Conservation (phyloP, 2,797 vertebrate genomes). For the Pseudochirops corinnae region DNA sequence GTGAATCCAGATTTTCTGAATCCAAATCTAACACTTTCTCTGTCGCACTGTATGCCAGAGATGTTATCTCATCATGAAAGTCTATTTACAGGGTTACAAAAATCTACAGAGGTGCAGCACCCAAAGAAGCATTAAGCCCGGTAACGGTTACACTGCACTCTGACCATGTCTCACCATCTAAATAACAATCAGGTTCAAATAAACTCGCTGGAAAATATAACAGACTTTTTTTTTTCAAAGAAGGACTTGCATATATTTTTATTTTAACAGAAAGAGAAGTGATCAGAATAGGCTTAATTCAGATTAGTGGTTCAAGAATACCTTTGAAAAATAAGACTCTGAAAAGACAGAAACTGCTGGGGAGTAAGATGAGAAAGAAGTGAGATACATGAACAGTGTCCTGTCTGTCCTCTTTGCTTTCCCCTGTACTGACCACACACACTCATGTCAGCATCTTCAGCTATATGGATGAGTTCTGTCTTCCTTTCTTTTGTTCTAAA, state of each 20-base stretch:
- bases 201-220: not conserved
- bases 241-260: not conserved
- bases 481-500: not conserved
- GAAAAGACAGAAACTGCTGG: conserved; percentile 32
- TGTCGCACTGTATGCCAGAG: not conserved
- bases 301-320: conserved; percentile 20
- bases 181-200: not conserved
- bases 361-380: not conserved
- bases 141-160: not conserved
- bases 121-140: not conserved
- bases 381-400: not conserved
- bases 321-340: conserved; percentile 15
- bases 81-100: not conserved
- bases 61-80: not conserved
- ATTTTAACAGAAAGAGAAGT: not conserved
- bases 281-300: not conserved
- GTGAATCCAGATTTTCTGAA: not conserved
- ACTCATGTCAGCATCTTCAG: not conserved
- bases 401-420: not conserved
- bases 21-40: not conserved
- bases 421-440: conserved; percentile 3
- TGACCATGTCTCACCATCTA: not conserved
- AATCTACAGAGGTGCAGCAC: not conserved
- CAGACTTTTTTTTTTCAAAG: not conserved
- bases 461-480: not conserved